A percentile compares a stretch with the other conserved stretches of the same genome.
These are phyloP conservation scores for Thalassophryne amazonica DNA, from an alignment of 2,797 vertebrate species.

Conservation along the genomic window DNA sequence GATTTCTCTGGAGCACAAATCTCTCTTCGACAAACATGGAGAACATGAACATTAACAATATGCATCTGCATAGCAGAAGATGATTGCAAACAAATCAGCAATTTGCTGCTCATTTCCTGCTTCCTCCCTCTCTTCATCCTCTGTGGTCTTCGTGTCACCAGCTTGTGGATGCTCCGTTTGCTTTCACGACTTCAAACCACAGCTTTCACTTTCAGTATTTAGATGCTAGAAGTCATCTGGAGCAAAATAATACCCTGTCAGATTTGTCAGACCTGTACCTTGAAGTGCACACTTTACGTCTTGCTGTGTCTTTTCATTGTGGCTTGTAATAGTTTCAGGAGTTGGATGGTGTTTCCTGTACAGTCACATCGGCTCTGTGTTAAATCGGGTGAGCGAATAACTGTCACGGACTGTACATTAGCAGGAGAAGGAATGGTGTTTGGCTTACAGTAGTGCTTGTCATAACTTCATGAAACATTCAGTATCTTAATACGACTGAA, in stretches of 20 bases:
- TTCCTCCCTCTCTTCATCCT: background rate
- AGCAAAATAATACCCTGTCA: background rate
- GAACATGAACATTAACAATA: background rate
- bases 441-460: too few relatives aligned
- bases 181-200: conserved; percentile 26
- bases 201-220: conserved; percentile 12
- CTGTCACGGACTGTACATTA: too few relatives aligned
- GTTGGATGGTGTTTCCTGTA: too few relatives aligned
- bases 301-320: background rate
- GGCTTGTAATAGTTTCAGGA: conserved; percentile 13
- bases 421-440: too few relatives aligned
- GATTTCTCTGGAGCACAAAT: background rate
- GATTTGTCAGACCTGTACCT: background rate
- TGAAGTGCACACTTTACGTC: conserved; percentile 3
- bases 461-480: too few relatives aligned
- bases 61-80: conserved; percentile 10
- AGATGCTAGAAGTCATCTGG: conserved; percentile 26
- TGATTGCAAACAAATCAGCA: background rate
- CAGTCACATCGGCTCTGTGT: too few relatives aligned
- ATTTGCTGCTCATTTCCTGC: conserved; percentile 11
- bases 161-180: conserved; percentile 6
- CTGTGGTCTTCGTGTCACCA: conserved; percentile 25
- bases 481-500: too few relatives aligned
- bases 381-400: background rate
- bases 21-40: background rate